phyloP scores from a whole-genome alignment of 2,113 vertebrate genomes.

The Pangasianodon hypophthalmus region DNA sequence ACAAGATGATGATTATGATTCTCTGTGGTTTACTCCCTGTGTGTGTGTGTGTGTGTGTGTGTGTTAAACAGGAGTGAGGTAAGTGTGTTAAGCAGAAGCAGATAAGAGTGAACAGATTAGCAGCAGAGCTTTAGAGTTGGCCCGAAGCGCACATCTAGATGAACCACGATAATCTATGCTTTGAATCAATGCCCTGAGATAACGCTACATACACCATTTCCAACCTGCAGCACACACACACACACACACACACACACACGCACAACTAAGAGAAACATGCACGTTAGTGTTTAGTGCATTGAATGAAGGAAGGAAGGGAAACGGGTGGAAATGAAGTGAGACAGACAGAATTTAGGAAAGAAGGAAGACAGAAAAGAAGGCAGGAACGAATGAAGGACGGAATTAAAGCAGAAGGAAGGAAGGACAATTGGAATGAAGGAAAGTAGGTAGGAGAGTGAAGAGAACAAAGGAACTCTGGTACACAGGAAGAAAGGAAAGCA shows the following conservation, averaged over 20 bases:
- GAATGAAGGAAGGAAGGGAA: background rate
- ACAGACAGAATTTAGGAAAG: background rate
- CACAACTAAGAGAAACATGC: background rate
- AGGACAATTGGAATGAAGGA: background rate
- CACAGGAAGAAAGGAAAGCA: too few species aligned
- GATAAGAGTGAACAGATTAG: slow-evolving; percentile 45
- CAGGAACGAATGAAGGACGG: too few species aligned
- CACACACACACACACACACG: slow-evolving; percentile 39
- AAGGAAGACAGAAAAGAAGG: background rate
- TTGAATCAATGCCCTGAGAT: slow-evolving; percentile 50
- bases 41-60: slow-evolving; percentile 18
- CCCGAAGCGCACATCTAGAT: slow-evolving; percentile 12
- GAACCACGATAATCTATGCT: slow-evolving; percentile 34
- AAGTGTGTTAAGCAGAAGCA: slow-evolving; percentile 14
- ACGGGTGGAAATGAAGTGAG: too few species aligned
- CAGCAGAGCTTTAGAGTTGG: slow-evolving; percentile 36
- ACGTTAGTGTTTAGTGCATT: background rate
- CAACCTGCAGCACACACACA: background rate
- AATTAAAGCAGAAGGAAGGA: background rate
- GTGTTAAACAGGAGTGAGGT: background rate
- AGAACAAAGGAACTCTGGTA: too few species aligned
- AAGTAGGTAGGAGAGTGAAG: background rate
- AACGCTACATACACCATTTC: slow-evolving; percentile 39
- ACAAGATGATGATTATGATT: background rate
- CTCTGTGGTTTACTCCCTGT: background rate